Conservation (phyloP, 2,797 vertebrate species). For the Melanotaenia pygmaea region DNA sequence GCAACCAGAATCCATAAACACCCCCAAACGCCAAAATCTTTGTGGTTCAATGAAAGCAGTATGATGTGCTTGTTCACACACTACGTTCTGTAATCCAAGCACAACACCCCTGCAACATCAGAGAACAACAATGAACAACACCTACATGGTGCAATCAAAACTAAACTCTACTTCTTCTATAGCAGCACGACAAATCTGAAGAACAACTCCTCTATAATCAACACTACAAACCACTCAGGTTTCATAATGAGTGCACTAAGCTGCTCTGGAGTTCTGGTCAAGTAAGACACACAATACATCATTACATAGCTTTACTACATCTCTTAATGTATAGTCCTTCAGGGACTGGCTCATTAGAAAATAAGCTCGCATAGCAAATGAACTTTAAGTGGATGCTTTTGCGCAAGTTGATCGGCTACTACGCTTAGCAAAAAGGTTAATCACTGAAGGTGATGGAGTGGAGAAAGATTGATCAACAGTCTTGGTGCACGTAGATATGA, state of each 20-base stretch:
- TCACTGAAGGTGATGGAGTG: constrained; percentile 21
- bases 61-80: constrained; percentile 14
- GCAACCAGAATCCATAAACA: constrained; percentile 8
- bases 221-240: constrained; percentile 2
- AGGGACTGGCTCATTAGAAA: constrained; percentile 27
- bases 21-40: neutral
- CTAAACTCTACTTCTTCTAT: constrained; percentile 25
- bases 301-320: constrained; percentile 24
- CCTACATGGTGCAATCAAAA: constrained; percentile 60
- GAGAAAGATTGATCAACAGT: constrained; percentile 21
- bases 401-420: constrained; percentile 1
- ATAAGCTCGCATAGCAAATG: constrained; percentile 24
- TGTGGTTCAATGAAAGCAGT: constrained; percentile 13
- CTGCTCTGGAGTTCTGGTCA: constrained; percentile 10
- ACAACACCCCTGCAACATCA: constrained; percentile 44
- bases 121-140: constrained; percentile 43
- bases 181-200: constrained; percentile 17
- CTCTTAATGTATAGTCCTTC: constrained; percentile 26
- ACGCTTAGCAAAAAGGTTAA: constrained; percentile 7
- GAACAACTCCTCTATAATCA: constrained; percentile 16
- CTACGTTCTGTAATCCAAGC: constrained; percentile 50
- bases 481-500: constrained; percentile 1
- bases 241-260: constrained; percentile 19
- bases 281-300: constrained; percentile 1
- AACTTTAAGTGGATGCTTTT: constrained; percentile 10